Conservation (phyloP, 2,797 vertebrate species). For the Coregonus ussuriensis region DNA sequence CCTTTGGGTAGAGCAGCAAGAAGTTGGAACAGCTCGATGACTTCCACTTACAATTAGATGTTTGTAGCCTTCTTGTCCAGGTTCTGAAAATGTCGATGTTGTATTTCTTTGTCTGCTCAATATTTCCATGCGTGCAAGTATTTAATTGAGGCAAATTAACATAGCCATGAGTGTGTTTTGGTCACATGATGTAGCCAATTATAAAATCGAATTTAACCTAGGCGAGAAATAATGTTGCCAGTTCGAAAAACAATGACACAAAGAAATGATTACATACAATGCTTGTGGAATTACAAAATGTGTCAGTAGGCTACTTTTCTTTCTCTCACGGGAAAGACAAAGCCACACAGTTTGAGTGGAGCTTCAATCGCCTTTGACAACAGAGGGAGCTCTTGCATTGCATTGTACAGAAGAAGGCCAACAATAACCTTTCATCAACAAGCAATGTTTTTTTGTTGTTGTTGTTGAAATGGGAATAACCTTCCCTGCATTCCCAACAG, state of each 20-base stretch:
- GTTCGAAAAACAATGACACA: too few relatives aligned
- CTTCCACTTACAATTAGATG: neutral
- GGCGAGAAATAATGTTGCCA: too few relatives aligned
- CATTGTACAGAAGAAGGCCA: neutral
- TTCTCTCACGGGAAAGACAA: too few relatives aligned
- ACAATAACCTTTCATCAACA: neutral
- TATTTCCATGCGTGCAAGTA: neutral
- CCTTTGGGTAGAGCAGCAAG: neutral
- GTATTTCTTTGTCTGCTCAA: neutral
- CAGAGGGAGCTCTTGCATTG: conserved; percentile 2
- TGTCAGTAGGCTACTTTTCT: neutral
- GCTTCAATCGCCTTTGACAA: neutral
- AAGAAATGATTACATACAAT: too few relatives aligned
- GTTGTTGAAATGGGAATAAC: too few relatives aligned
- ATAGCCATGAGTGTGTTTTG: neutral
- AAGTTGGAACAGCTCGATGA: neutral
- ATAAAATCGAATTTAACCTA: too few relatives aligned
- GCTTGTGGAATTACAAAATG: neutral
- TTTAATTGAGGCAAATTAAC: neutral
- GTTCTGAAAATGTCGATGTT: neutral
- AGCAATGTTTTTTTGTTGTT: neutral
- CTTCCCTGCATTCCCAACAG: too few relatives aligned
- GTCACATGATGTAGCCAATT: neutral
- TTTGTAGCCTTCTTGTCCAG: neutral
- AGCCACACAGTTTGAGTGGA: too few relatives aligned